Conservation (phyloP, 2,888 invertebrate genomes). For the Morinoia aosen region DNA sequence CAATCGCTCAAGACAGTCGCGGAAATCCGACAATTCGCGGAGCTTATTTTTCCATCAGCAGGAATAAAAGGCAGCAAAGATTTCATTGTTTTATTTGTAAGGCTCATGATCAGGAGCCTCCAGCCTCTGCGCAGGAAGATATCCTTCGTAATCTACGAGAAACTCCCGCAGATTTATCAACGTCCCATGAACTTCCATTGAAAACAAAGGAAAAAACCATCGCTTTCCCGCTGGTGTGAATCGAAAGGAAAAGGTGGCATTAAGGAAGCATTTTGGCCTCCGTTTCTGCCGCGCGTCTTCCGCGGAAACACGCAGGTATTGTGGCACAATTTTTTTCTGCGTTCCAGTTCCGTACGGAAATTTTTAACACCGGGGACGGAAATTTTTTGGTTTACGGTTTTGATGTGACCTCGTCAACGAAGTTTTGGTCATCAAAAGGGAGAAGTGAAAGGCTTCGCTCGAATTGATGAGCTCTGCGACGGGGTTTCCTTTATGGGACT, state of each 20-base stretch:
- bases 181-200: background rate
- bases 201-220: constrained; percentile 35
- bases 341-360: too few relatives aligned
- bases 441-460: background rate
- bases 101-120: constrained; percentile 26
- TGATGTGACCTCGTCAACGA: background rate
- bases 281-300: background rate
- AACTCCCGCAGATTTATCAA: constrained; percentile 37
- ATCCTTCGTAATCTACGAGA: constrained; percentile 29
- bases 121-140: background rate
- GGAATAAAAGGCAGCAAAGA: background rate
- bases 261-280: constrained; percentile 14
- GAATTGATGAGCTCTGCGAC: background rate
- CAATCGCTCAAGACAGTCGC: background rate
- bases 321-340: background rate
- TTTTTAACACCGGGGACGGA: too few relatives aligned
- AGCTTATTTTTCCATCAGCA: constrained; percentile 10
- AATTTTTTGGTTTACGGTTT: background rate
- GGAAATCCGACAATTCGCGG: background rate
- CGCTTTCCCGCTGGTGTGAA: constrained; percentile 16
- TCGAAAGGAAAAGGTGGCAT: constrained; percentile 29
- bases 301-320: background rate
- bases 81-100: constrained; percentile 35
- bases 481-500: background rate
- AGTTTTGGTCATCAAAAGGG: background rate